Conservation (phyloP, 2,113 vertebrate genomes). For the Protobothrops mucrosquamatus region DNA sequence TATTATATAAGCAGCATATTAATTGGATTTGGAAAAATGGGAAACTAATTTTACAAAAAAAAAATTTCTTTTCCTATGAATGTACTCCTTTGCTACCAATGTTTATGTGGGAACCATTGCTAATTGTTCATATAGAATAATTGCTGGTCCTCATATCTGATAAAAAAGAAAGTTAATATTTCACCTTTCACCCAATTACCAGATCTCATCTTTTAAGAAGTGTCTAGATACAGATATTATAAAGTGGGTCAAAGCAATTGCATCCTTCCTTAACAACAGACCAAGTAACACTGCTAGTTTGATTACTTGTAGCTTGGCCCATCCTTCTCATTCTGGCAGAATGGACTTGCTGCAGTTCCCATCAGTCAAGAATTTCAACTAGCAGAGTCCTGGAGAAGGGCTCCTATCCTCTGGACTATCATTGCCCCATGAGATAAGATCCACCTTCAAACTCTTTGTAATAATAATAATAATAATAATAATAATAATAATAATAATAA, state of each 20-base stretch:
- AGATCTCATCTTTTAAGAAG: neutral
- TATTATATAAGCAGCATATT: conserved; percentile 22
- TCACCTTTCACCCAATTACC: neutral
- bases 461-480: no score
- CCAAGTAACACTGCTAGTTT: neutral
- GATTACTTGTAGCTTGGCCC: neutral
- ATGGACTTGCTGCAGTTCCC: neutral
- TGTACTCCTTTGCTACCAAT: neutral
- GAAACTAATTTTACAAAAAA: neutral
- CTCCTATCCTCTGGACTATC: neutral
- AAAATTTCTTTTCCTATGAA: neutral
- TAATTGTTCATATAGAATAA: neutral
- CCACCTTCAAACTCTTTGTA: no score
- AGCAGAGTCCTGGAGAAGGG: neutral
- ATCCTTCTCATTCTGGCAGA: neutral
- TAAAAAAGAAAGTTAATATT: neutral
- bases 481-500: no score
- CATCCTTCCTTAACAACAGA: neutral
- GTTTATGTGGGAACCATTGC: neutral
- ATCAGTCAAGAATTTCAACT: neutral
- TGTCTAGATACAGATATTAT: neutral
- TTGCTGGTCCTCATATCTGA: neutral
- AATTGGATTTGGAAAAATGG: neutral
- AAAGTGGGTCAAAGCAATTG: neutral
- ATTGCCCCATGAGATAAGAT: neutral